phyloP scores from a whole-genome alignment of 2,888 invertebrate genomes.

The Cataglyphis altisquamis region DNA sequence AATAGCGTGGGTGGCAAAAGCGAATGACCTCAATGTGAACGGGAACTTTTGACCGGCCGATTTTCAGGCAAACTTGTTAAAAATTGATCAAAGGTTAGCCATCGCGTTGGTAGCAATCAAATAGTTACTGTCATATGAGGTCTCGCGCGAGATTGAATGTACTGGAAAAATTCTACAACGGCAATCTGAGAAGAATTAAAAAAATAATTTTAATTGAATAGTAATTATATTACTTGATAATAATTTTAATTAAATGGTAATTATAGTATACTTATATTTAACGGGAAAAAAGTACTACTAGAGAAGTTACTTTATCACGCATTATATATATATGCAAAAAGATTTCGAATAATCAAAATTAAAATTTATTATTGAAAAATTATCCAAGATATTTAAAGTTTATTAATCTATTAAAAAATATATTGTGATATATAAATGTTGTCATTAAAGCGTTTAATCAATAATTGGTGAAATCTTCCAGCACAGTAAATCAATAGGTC shows the following conservation, averaged over 20 bases:
- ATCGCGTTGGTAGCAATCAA: constrained; percentile 49
- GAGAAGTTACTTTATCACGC: background rate
- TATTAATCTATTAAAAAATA: background rate
- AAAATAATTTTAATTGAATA: background rate
- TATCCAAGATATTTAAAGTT: background rate
- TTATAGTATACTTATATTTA: background rate
- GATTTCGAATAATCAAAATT: background rate
- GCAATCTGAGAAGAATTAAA: background rate
- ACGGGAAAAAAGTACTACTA: background rate
- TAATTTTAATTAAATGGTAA: background rate
- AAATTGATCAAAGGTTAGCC: constrained; percentile 54
- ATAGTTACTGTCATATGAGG: constrained; percentile 46
- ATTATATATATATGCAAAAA: background rate
- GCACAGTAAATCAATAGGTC: background rate
- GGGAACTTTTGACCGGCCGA: constrained; percentile 41
- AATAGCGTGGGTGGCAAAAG: constrained; percentile 28
- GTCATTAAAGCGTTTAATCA: background rate
- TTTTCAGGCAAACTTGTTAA: constrained; percentile 53
- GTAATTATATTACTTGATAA: background rate
- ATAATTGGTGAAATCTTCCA: background rate
- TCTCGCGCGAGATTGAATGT: constrained; percentile 20
- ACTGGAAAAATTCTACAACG: constrained; percentile 6
- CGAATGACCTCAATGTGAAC: constrained; percentile 18
- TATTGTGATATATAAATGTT: background rate
- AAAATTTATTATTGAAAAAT: background rate